Base-by-base conservation (phyloP, 2,888 invertebrate species). In the Auanema sp. region DNA sequence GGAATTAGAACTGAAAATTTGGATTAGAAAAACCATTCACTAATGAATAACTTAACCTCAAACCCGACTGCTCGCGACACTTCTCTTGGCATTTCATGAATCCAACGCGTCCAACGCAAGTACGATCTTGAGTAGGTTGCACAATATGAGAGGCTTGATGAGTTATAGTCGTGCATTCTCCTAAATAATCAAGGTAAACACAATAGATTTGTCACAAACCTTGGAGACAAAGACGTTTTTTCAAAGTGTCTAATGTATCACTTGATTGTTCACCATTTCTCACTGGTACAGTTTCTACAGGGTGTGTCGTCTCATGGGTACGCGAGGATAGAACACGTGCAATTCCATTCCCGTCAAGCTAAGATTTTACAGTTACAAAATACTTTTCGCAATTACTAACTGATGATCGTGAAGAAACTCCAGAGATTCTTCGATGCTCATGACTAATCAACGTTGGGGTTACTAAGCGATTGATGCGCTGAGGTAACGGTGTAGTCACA, bases 81-180 rank as follows among this genome's bases (percentile, higher is more conserved):
- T 18, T 47, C 10, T 47, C 21, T 5, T 47, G 21, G 6, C 21
- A 18, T 10, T 12, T 24, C 41, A 8, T 14, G 41, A 6, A 21
- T 14, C 66, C 58, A 25, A 68, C 70, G 60, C 68, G 5, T 64
- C 60, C 10, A 64, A 64, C 42, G 66, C 68, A 1, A 63, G 47
- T 18, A 58, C 62, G 41, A 66, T 57, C 16, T 51, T 42, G 51
- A 23, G 40, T 6, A n/a, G 60, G 60, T 54, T 25, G 21, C 2
- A 53, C 53, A 4, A 16, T 11, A 25, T 60, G 60, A 18, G 60
- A 41, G n/a, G 60, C n/a, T n/a, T 60, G 60, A 18, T 60, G 60
- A 5, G 18, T 24, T 1, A 42, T 53, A 43, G 52, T 65, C 44
- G 56, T 60, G 50, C 65, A 63, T 55, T 66, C 64, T n/a, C 65